Base-by-base conservation (phyloP, 2,888 invertebrate species). In the Hydroisotoma schaefferi region DNA sequence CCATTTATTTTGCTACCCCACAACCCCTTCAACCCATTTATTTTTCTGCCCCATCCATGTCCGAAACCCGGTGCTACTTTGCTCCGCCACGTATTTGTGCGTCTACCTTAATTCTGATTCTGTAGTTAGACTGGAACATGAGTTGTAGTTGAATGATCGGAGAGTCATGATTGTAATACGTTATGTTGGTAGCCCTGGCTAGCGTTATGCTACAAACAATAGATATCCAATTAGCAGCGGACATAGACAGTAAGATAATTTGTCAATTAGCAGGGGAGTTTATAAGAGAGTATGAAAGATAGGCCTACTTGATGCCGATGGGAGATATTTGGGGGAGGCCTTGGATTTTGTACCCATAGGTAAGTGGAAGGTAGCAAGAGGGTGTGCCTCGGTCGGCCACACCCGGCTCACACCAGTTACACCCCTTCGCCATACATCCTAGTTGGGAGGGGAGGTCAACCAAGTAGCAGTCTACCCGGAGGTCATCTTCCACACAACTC, bases 351-450 rank as follows among this genome's bases (percentile, higher is more conserved):
- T 67, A 63, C 1, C 67, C 67, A 38, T 60, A 63, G 22, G 55
- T 47, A 0, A 43, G 3, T 4, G 55, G 53, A 6, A 58, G 44
- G 28, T 58, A 49, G 37, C 66, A 66, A 29, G 33, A 58, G 20
- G 66, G 66, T n/a, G n/a, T n/a, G 10, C 63, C 66, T n/a, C 15
- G 23, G 2, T 57, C 58, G 22, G 27, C 37, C n/a, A n/a, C n/a
- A n/a, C n/a, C n/a, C n/a, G n/a, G n/a, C 22, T 53, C 37, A 44
- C 67, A 67, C 88, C 88, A 88, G 69, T 87, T 87, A 71, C 88
- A 88, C 4, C 87, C 86, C 77, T 87, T 78, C 55, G 80, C 77
- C 18, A 10, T 8, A 15, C 33, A 33, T 33, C 33, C 33, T 15
- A 33, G 33, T 33, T 33, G 33, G 15, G 38, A 43, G 73, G 83